Evolutionary conservation across 1,140 invertebrate species (phyloP).

Genomic region (Neelides sp.): DNA sequence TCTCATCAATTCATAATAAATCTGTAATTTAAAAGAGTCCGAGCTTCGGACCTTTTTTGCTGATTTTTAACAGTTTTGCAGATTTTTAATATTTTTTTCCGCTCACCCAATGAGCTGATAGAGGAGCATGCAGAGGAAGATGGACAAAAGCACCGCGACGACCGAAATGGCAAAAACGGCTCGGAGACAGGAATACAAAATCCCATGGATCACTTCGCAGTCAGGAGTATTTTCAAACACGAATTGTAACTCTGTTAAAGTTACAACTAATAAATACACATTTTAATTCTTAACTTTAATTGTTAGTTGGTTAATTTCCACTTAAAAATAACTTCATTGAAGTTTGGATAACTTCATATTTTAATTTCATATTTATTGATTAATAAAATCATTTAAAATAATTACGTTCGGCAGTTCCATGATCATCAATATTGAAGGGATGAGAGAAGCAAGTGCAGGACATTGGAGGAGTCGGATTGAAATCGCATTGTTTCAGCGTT

Average conservation of each 20-base stretch:
- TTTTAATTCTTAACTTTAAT: not conserved
- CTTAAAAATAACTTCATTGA: slow-evolving; percentile 1
- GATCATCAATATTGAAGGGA: slow-evolving; percentile 13
- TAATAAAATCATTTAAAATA: not conserved
- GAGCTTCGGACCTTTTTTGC: not conserved
- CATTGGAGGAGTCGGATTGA: slow-evolving; percentile 57
- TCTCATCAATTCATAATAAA: too few species aligned
- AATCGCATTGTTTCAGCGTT: slow-evolving; percentile 70
- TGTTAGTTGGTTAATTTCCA: not conserved
- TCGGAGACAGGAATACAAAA: slow-evolving; percentile 67
- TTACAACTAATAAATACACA: slow-evolving; percentile 4
- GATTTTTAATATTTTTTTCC: not conserved
- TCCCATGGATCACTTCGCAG: slow-evolving; percentile 74
- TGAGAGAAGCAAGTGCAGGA: slow-evolving; percentile 56
- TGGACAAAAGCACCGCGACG: slow-evolving; percentile 72
- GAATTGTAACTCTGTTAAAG: slow-evolving; percentile 36
- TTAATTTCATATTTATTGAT: too few species aligned
- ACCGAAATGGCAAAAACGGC: slow-evolving; percentile 79
- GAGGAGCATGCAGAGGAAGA: slow-evolving; percentile 80
- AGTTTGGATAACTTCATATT: not conserved
- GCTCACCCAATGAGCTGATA: slow-evolving; percentile 66
- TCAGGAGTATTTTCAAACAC: slow-evolving; percentile 69
- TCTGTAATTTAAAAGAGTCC: not conserved
- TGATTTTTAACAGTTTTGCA: too few species aligned
- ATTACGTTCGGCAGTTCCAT: slow-evolving; percentile 11